Evolutionary conservation across 2,888 invertebrate genomes (phyloP).

Genomic region (Latrodectus hesperus): DNA sequence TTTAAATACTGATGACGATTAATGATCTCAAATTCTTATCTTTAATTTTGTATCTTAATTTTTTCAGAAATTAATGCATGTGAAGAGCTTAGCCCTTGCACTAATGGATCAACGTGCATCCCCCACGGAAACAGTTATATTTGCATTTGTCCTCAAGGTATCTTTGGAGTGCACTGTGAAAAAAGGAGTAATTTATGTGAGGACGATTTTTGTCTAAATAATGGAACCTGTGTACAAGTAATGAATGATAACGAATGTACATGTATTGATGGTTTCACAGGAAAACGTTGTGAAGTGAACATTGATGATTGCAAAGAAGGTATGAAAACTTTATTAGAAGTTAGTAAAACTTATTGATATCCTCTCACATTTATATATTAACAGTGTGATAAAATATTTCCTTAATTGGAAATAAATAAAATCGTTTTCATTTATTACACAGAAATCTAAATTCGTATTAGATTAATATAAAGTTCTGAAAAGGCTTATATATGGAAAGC

Average conservation of each 20-base stretch:
- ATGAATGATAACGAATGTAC: conserved; percentile 24
- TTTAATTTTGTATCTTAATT: neutral
- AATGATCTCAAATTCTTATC: neutral
- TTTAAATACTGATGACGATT: neutral
- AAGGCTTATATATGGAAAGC: no score
- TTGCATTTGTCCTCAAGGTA: conserved; percentile 84
- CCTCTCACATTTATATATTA: no score
- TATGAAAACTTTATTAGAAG: neutral
- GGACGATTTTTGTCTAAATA: conserved; percentile 46
- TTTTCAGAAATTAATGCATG: conserved; percentile 43
- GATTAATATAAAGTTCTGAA: no score
- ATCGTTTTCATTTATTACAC: no score
- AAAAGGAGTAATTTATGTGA: conserved; percentile 42
- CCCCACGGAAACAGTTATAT: conserved; percentile 91
- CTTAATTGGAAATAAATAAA: no score
- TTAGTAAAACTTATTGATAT: no score
- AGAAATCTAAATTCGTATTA: no score
- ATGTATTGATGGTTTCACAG: conserved; percentile 46
- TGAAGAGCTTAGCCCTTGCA: conserved; percentile 81
- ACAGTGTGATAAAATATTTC: no score
- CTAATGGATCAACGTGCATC: conserved; percentile 91
- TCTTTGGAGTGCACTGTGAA: conserved; percentile 51
- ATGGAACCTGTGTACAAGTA: conserved; percentile 45
- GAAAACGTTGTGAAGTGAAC: conserved; percentile 52
- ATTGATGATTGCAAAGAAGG: conserved; percentile 50